Evolutionary conservation across 2,113 vertebrate genomes (phyloP).

Genomic region (Marmota flaviventris): DNA sequence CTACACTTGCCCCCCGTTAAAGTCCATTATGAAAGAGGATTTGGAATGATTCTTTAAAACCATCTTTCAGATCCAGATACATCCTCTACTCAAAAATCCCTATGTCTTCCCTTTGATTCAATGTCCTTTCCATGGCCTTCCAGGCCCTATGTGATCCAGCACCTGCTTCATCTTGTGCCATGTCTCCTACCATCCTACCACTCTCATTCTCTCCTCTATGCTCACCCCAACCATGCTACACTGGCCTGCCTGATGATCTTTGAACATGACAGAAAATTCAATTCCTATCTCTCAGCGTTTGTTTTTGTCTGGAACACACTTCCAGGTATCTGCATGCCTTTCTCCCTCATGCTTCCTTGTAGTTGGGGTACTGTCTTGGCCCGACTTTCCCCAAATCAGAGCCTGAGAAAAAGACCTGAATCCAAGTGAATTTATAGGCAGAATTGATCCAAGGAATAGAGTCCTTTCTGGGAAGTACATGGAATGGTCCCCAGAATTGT

Average conservation of each 20-base stretch:
- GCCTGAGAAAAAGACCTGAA: not conserved
- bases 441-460: not conserved
- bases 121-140: not conserved
- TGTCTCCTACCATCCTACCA: not conserved
- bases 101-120: not conserved
- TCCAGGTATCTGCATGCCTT: not conserved
- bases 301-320: not conserved
- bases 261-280: not conserved
- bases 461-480: not conserved
- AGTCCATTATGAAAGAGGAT: not conserved
- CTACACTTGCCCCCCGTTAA: not conserved
- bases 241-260: not conserved
- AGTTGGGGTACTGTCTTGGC: not conserved
- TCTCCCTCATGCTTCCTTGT: not conserved
- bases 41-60: not conserved
- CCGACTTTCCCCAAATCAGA: not conserved
- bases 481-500: not conserved
- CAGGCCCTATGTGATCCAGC: not conserved
- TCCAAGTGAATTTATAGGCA: not conserved
- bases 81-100: not conserved
- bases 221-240: not conserved
- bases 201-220: not conserved
- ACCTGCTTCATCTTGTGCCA: not conserved
- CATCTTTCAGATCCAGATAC: not conserved
- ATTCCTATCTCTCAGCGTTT: not conserved